Base-by-base conservation (phyloP, 1,140 invertebrate genomes). In the Halictus rubicundus region DNA sequence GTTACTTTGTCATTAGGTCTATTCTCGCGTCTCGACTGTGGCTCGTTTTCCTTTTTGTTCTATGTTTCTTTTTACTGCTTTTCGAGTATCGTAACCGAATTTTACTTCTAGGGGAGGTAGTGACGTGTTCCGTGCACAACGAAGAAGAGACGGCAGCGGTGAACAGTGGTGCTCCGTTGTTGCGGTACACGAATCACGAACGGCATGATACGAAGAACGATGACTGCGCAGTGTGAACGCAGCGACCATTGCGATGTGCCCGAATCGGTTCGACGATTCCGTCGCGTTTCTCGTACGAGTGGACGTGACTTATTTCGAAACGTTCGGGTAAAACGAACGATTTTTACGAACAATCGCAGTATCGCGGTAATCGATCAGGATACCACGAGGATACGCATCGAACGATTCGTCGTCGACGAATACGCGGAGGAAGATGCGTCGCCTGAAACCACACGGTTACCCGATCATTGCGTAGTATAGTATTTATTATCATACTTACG, bases 151-250 rank as follows among this genome's bases (percentile, higher is more conserved):
- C 83, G 46, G 84, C 77, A 59, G 85, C 87, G 21, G 71, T 87
- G 25, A 90, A 86, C 32, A 90, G 89, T 14, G 88, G 86, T 7
- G 89, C 92, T 87, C 92, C 91, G 42, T 82, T 93, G 60, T 78
- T 93, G 27, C 86, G 84, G 27, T 93, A 92, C 52, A 93, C 92
- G 10, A 92, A 93, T 83, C 92, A 93, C 39, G 92, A 93, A 63
- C 92, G 92, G 84, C 89, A 91, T 73, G 77, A 81, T 37, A 61
- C 9, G n/a, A 81, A 85, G 21, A 72, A 84, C 39, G 73, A 86
- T 0, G 87, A 88, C 60, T 80, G 81, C 37, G 76, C 84, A n/a
- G 87, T 87, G 66, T 88, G 86, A 84, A 83, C 73, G 16, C 14
- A 60, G 32, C 66, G 52, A 68, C 46, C 25, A 54, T n/a, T 12